Evolutionary conservation across 1,140 invertebrate species (phyloP), one percentile per base, ranked within the genome.

Genomic region (Hyposmocoma kahamanoa): DNA sequence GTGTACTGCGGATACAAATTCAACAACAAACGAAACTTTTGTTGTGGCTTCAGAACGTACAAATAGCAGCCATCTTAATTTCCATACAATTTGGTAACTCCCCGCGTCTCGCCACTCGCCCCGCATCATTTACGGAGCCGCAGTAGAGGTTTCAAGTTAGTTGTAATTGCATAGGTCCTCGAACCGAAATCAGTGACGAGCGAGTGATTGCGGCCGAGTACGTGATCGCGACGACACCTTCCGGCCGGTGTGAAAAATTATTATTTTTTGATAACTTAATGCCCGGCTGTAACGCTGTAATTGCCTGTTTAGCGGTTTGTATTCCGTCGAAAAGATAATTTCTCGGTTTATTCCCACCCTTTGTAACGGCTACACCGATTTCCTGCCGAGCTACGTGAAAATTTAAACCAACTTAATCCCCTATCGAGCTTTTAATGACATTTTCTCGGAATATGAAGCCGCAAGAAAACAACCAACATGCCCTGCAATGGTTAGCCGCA

Each of bases 231-330:
- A n/a, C 71, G 72, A 68, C 79, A 81, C 72, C 78, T 76, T 77
- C 79, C 79, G 80, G 69, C 70, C 80, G 76, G 70, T 82, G 78
- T 79, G 75, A 83, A 78, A 75, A 75, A 77, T 81, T 70, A 74
- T 77, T 78, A 81, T 71, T 63, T 75, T 84, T 78, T 72, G 77
- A 84, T 83, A 79, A 74, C 73, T 80, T 65, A 77, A 83, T 78
- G 75, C 65, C 70, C 70, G 75, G 72, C 68, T 64, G 72, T 76
- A 78, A 75, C 72, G 60, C 67, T 84, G 73, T 84, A 82, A 84
- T 84, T 81, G 77, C 68, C 59, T 48, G 67, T 76, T 83, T 80
- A 78, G 81, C 72, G 81, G 81, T 84, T 82, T 72, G 53, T 73
- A 71, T 65, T 72, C 60, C 72, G 49, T 57, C 68, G 64, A 72